Percentiles rank a stretch among this genome's conserved stretches.
Evolutionary conservation across 2,888 invertebrate species (phyloP).

Genomic region (Caprella mutica): DNA sequence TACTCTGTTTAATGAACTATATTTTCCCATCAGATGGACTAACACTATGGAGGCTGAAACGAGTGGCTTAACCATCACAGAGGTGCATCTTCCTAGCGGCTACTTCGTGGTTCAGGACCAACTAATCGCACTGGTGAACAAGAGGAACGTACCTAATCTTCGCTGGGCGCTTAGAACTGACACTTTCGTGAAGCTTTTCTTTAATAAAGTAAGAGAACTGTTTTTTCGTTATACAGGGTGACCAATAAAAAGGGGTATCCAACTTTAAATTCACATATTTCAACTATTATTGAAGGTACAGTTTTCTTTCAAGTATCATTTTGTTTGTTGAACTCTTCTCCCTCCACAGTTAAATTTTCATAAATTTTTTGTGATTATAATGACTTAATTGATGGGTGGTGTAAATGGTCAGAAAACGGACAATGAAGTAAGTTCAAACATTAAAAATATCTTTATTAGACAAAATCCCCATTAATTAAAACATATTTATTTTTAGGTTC

Average conservation of each 20-base stretch:
- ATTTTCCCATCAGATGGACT: constrained; percentile 39
- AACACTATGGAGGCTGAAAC: constrained; percentile 38
- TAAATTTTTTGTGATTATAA: too few species aligned
- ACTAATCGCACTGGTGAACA: constrained; percentile 25
- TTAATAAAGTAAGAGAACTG: constrained; percentile 24
- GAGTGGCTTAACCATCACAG: constrained; percentile 43
- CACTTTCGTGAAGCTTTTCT: constrained; percentile 28
- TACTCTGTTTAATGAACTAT: not conserved
- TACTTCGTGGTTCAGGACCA: constrained; percentile 43
- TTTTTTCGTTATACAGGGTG: not conserved
- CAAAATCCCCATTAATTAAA: too few species aligned
- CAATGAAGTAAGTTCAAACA: too few species aligned
- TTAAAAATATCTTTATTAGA: too few species aligned
- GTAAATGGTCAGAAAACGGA: too few species aligned
- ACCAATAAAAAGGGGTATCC: not conserved
- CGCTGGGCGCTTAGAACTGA: constrained; percentile 25
- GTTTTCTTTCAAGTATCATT: too few species aligned
- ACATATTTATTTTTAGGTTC: too few species aligned
- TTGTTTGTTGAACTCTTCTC: too few species aligned
- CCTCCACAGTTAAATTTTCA: too few species aligned
- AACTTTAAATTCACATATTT: too few species aligned
- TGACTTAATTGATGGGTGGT: too few species aligned
- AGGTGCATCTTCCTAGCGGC: constrained; percentile 44
- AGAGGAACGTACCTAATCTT: constrained; percentile 21
- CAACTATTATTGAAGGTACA: too few species aligned